Evolutionary conservation across 1,140 invertebrate genomes (phyloP).

Genomic region (Bombus confusus): DNA sequence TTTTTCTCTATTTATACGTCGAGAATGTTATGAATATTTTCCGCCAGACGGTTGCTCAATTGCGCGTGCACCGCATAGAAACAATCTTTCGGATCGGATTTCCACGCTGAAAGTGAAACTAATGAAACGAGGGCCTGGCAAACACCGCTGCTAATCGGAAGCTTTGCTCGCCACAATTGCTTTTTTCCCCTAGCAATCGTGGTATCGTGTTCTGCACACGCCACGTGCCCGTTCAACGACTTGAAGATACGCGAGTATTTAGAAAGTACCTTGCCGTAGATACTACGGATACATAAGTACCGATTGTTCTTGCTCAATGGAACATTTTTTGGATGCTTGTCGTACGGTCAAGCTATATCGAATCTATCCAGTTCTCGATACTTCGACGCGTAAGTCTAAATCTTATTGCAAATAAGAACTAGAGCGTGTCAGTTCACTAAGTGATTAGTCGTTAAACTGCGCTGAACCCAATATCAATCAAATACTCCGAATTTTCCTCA

Average conservation of each 20-base stretch:
- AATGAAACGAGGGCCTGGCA: not conserved
- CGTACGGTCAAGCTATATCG: not conserved
- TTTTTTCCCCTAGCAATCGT: not conserved
- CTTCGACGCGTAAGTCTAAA: not conserved
- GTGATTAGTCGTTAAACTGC: no score
- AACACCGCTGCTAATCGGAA: constrained; percentile 18
- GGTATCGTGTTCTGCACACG: constrained; percentile 21
- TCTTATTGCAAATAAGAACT: not conserved
- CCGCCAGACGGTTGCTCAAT: constrained; percentile 2
- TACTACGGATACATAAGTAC: not conserved
- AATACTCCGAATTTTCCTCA: no score
- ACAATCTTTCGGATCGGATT: constrained; percentile 28
- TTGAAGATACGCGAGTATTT: constrained; percentile 14
- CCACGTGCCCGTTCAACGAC: not conserved
- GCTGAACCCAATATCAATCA: no score
- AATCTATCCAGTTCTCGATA: not conserved
- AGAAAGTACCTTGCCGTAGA: constrained; percentile 18
- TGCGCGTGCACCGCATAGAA: constrained; percentile 4
- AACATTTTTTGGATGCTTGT: no score
- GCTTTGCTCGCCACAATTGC: not conserved
- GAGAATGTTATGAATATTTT: constrained; percentile 16
- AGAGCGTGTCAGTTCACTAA: no score
- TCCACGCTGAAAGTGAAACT: constrained; percentile 35
- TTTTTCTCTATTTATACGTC: not conserved
- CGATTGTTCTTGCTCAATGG: constrained; percentile 11